phyloP scores from a whole-genome alignment of 2,113 vertebrate species.

The Rhizomys pruinosus region DNA sequence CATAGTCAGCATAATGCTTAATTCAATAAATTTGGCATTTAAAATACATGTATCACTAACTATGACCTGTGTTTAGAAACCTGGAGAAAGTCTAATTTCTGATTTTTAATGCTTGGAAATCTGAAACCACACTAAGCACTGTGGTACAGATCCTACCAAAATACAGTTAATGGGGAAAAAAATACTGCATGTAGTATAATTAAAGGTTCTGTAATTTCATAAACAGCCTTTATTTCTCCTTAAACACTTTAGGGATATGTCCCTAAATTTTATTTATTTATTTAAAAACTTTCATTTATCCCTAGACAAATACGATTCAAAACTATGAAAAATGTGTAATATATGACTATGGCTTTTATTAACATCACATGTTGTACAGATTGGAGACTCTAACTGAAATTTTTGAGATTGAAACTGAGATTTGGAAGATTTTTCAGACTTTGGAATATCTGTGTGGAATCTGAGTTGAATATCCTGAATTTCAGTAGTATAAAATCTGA shows the following conservation, averaged over 20 bases:
- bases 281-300: too few relatives aligned
- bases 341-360: neutral
- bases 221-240: neutral
- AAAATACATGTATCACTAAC: neutral
- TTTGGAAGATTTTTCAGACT: neutral
- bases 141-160: neutral
- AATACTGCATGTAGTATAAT: neutral
- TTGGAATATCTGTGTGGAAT: neutral
- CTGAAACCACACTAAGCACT: neutral
- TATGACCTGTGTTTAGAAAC: constrained; percentile 2
- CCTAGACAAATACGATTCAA: neutral
- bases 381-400: neutral
- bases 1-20: constrained; percentile 13
- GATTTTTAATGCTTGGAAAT: constrained; percentile 15
- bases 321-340: neutral
- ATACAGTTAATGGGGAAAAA: neutral
- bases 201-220: neutral
- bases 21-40: neutral
- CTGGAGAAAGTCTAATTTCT: neutral
- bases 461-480: neutral
- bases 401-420: neutral
- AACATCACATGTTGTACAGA: neutral
- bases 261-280: too few relatives aligned
- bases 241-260: neutral
- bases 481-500: neutral